Conservation (phyloP, 1,140 invertebrate genomes). For the Apis florea region DNA sequence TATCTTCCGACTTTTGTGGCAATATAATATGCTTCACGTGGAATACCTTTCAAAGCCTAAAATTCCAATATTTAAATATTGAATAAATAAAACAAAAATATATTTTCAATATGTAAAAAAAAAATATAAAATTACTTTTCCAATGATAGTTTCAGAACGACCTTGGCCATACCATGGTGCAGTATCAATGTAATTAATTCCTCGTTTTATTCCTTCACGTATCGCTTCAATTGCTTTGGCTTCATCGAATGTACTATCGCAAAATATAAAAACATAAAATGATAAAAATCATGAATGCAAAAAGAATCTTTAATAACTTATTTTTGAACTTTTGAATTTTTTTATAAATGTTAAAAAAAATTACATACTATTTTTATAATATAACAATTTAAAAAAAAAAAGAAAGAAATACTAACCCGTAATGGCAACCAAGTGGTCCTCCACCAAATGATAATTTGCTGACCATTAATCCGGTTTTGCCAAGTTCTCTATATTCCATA, state of each 20-base stretch:
- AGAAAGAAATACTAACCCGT: constrained; percentile 70
- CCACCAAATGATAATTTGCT: constrained; percentile 84
- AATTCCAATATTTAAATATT: constrained; percentile 44
- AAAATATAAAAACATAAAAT: not conserved
- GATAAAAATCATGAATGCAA: not conserved
- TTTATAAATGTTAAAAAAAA: not conserved
- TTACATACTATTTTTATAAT: not conserved
- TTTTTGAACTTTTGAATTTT: not conserved
- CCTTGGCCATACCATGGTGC: constrained; percentile 96
- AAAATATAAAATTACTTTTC: constrained; percentile 83
- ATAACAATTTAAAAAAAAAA: not conserved
- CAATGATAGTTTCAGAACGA: constrained; percentile 88
- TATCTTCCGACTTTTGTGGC: constrained; percentile 96
- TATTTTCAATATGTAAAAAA: not conserved
- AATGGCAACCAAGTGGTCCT: constrained; percentile 76
- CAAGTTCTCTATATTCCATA: constrained; percentile 82
- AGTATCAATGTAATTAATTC: constrained; percentile 96
- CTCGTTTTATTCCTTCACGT: constrained; percentile 85
- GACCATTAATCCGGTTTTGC: constrained; percentile 82
- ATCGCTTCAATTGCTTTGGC: constrained; percentile 86
- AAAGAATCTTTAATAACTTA: not conserved
- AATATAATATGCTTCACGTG: constrained; percentile 92
- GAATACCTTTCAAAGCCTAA: constrained; percentile 88
- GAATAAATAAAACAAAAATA: constrained; percentile 17
- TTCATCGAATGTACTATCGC: constrained; percentile 81